These are phyloP conservation scores for Macrocentrus cingulum DNA, from an alignment of 1,140 invertebrate genomes.

Conservation along the genomic window DNA sequence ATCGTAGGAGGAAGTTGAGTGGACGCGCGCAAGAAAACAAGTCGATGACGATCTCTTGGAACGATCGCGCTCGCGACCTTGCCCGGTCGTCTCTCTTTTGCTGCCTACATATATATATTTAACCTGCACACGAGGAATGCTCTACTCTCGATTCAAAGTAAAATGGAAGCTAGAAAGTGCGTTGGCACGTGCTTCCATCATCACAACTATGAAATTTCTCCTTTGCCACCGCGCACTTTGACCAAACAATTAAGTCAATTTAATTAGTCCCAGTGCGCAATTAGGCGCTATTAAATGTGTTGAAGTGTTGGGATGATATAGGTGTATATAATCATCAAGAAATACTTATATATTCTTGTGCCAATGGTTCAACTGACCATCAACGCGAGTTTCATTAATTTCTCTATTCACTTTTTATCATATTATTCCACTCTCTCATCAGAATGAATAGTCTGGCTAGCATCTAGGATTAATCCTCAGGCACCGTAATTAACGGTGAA, in stretches of 20 bases:
- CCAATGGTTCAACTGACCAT: too few species aligned
- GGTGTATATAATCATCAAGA: too few species aligned
- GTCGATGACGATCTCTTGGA: slow-evolving; percentile 9
- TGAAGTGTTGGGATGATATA: too few species aligned
- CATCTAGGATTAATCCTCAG: slow-evolving; percentile 25
- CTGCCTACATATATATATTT: too few species aligned
- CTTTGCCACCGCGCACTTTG: too few species aligned
- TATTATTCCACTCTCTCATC: slow-evolving; percentile 10
- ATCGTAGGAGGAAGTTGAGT: slow-evolving; percentile 4
- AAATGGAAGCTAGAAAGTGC: slow-evolving; percentile 26
- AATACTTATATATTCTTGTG: too few species aligned
- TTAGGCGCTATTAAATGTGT: too few species aligned
- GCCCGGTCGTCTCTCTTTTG: slow-evolving; percentile 18
- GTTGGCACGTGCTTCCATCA: slow-evolving; percentile 13
- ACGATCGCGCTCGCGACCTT: slow-evolving; percentile 25
- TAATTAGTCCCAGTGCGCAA: too few species aligned
- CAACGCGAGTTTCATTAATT: too few species aligned
- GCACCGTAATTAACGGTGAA: slow-evolving; percentile 32
- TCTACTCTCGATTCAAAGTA: slow-evolving; percentile 8
- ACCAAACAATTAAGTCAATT: too few species aligned
- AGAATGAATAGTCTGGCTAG: slow-evolving; percentile 28
- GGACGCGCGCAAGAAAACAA: slow-evolving; percentile 4
- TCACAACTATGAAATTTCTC: slow-evolving; percentile 15
- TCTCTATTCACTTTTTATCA: neutral
- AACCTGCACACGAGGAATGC: neutral